Base-by-base conservation (phyloP, 2,888 invertebrate species). In the Zaprionus bogoriensis region DNA sequence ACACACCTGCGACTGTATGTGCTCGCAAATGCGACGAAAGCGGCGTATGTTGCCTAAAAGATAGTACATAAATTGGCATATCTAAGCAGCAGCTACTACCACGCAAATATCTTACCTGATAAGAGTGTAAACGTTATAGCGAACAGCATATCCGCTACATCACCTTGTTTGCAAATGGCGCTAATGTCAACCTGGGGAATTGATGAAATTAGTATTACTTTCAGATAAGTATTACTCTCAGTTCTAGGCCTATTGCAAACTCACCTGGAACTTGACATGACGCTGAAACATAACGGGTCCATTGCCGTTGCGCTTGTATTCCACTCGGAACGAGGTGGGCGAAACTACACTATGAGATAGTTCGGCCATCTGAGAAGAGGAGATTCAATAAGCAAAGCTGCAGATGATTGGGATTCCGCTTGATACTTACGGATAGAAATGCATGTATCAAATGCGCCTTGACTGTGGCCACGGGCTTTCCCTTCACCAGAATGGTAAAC, bases 371-470 rank as follows among this genome's bases (percentile, higher is more conserved):
- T 98, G 92, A 10, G 25, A 52, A 10, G 30, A 9, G 5, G 5
- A 30, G 3, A 5, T 23, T 23, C 23, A 23, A 23, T 4, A 6
- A 32, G 14, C 14, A 17, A 4, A 4, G 27, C 32, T 32, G 1
- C 3, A 10, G 19, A 36, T 17, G 0, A 36, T 7, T 17, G 20
- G n/a, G 6, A 6, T 3, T 14, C 1, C 14, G 14, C 14, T 7
- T n/a, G 0, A n/a, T 1, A 20, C 95, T 95, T 92, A 99, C 99
- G 92, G 99, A 99, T 85, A 99, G 93, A 92, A 99, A 99, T 73
- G 99, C 98, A 89, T 99, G 98, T 88, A 99, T 98, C 59, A 99
- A 93, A 91, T 99, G 99, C 17, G 99, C 99, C 92, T 99, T 99
- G 67, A 99, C 98, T 10, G 97, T 97, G 54, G 98, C 98, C 77